A percentile compares a stretch with the other conserved stretches of the same genome.
Evolutionary conservation across 1,140 invertebrate species (phyloP).

Genomic region (Aphis craccivora): DNA sequence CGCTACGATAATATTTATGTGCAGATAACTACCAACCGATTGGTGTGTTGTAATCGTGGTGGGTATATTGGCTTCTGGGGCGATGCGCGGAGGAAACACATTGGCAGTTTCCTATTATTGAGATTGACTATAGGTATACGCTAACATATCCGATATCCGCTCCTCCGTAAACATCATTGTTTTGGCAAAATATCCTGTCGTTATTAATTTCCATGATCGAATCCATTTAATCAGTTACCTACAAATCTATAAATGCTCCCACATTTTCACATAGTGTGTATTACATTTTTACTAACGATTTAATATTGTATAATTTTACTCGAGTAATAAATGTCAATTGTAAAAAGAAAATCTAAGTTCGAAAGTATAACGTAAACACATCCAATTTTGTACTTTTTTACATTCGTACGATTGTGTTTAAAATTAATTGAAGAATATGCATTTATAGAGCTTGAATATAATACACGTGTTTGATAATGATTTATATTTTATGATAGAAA

Average conservation of each 20-base stretch:
- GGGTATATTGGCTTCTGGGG: neutral
- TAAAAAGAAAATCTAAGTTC: neutral
- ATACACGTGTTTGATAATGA: neutral
- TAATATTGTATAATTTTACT: neutral
- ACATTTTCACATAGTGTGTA: neutral
- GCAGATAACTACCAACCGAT: neutral
- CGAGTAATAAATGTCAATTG: neutral
- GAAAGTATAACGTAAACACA: neutral
- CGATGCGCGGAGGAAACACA: neutral
- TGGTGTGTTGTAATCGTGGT: neutral
- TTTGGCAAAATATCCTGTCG: constrained; percentile 23
- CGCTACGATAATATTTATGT: neutral
- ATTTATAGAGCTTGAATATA: neutral
- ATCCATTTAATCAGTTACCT: too few species aligned
- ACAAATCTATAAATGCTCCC: neutral
- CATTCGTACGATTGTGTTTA: neutral
- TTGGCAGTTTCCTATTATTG: neutral
- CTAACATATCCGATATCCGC: constrained; percentile 29
- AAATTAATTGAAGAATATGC: neutral
- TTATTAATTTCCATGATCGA: neutral
- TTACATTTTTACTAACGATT: neutral
- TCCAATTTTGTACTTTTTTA: neutral
- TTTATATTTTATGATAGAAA: neutral
- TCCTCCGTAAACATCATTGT: neutral
- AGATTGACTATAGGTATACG: neutral